Conservation (phyloP, 2,888 invertebrate species). For the Lasioglossum marginatum region DNA sequence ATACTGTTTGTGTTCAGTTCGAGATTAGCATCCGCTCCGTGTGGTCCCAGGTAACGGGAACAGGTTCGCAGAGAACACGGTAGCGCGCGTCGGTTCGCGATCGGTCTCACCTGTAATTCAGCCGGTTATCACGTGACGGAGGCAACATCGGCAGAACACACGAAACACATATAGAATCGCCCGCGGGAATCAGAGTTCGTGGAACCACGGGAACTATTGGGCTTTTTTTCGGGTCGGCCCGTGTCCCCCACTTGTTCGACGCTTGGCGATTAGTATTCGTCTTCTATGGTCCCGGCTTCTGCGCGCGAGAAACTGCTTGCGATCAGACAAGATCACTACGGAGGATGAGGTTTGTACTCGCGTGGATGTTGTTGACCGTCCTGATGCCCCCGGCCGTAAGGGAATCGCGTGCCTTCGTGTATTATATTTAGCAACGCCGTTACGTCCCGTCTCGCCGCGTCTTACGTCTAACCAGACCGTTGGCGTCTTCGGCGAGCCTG, state of each 20-base stretch:
- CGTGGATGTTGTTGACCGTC: conserved; percentile 47
- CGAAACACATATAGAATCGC: conserved; percentile 12
- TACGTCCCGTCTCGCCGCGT: conserved; percentile 48
- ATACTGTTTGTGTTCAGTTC: not conserved
- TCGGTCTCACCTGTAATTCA: conserved; percentile 45
- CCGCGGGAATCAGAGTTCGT: not conserved
- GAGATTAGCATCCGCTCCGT: not conserved
- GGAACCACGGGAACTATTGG: conserved; percentile 13
- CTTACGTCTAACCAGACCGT: conserved; percentile 42
- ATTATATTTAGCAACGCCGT: conserved; percentile 78
- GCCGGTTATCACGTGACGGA: conserved; percentile 45
- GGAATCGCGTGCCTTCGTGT: conserved; percentile 76
- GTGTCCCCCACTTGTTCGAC: conserved; percentile 9
- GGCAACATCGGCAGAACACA: conserved; percentile 43
- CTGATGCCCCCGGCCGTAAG: conserved; percentile 47
- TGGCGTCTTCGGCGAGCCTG: conserved; percentile 67
- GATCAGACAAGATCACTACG: conserved; percentile 27
- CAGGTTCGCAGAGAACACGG: not conserved
- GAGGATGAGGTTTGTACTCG: conserved; percentile 30
- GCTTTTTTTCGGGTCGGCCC: conserved; percentile 4
- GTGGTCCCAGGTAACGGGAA: not conserved
- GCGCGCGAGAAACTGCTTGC: not conserved
- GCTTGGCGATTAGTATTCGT: conserved; percentile 4
- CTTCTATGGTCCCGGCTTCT: conserved; percentile 18
- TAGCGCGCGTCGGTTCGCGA: not conserved